Conservation (phyloP, 2,113 vertebrate genomes). For the Hylia prasina region DNA sequence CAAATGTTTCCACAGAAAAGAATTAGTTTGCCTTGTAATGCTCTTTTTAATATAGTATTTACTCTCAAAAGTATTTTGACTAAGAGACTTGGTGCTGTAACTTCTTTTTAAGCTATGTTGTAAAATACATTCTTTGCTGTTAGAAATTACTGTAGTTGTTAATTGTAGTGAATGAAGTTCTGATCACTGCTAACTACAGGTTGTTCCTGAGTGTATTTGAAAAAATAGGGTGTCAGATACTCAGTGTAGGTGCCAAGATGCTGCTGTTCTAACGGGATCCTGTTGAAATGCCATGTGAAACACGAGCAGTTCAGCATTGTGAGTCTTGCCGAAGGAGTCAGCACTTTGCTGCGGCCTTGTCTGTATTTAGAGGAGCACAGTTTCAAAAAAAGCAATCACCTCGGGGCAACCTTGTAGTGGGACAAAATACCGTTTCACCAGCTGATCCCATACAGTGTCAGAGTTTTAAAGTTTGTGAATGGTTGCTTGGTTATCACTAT, state of each 20-base stretch:
- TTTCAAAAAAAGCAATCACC: background rate
- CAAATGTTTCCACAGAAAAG: background rate
- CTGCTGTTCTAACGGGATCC: accelerated
- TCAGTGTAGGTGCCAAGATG: background rate
- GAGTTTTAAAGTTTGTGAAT: background rate
- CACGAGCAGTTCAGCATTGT: accelerated
- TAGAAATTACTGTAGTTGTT: background rate
- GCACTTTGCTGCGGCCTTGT: accelerated
- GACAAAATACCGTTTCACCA: background rate
- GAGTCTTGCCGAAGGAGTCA: accelerated
- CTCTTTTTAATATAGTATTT: background rate
- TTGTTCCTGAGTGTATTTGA: background rate
- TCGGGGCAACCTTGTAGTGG: accelerated
- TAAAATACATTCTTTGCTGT: background rate
- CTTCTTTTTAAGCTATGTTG: background rate
- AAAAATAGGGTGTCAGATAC: background rate
- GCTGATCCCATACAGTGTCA: background rate
- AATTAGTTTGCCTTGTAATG: background rate
- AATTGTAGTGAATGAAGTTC: background rate
- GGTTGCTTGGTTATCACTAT: background rate
- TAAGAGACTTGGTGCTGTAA: background rate
- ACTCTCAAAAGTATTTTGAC: background rate
- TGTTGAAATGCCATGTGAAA: background rate
- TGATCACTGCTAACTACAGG: background rate
- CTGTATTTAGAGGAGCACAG: accelerated